Evolutionary conservation across 1,140 invertebrate genomes (phyloP).

Genomic region (Bicyclus anynana): DNA sequence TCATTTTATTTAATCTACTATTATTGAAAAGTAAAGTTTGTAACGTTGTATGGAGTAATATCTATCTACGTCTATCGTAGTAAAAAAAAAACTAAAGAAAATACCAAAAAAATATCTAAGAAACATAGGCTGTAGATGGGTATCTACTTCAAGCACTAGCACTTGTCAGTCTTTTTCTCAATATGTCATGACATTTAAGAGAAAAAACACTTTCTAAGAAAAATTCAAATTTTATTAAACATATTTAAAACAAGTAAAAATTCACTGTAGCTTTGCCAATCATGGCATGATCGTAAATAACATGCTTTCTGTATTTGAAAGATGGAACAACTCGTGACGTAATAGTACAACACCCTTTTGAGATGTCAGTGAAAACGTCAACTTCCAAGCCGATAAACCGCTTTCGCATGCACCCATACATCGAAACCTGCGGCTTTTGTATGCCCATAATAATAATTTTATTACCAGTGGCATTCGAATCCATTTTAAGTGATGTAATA

Average conservation of each 20-base stretch:
- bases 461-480: not conserved
- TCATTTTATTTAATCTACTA: too few relatives aligned
- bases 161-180: too few relatives aligned
- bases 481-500: not conserved
- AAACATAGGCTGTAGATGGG: too few relatives aligned
- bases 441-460: not conserved
- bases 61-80: too few relatives aligned
- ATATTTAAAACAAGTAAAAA: not conserved
- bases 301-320: not conserved
- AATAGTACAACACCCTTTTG: conserved; percentile 11
- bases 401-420: conserved; percentile 22
- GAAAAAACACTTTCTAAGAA: too few relatives aligned
- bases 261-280: conserved; percentile 3
- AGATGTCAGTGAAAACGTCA: conserved; percentile 17
- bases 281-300: conserved; percentile 3
- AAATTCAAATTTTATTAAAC: too few relatives aligned
- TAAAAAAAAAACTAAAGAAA: too few relatives aligned
- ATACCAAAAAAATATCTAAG: too few relatives aligned
- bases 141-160: too few relatives aligned
- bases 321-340: conserved; percentile 3
- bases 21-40: too few relatives aligned
- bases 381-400: conserved; percentile 20
- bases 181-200: too few relatives aligned
- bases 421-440: not conserved
- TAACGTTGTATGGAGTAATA: too few relatives aligned